phyloP scores from a whole-genome alignment of 2,113 vertebrate genomes.

The Trinectes maculatus region DNA sequence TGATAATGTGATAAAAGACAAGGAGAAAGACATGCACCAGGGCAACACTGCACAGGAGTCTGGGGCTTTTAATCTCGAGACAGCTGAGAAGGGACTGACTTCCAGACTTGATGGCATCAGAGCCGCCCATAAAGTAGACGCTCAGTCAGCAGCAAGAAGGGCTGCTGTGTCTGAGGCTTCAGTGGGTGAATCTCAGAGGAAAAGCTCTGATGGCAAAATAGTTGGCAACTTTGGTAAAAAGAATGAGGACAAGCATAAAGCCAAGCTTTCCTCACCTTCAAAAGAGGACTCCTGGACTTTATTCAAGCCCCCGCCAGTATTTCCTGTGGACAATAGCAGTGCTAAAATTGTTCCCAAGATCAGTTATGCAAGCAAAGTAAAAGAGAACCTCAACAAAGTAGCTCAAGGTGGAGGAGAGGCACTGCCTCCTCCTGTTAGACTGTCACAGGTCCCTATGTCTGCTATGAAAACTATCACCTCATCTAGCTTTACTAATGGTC shows the following conservation, averaged over 20 bases:
- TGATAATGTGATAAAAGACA: slow-evolving; percentile 87
- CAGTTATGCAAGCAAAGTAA: slow-evolving; percentile 99
- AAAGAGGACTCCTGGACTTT: slow-evolving; percentile 99
- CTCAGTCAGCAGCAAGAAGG: slow-evolving; percentile 68
- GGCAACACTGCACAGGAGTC: slow-evolving; percentile 85
- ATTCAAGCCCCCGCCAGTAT: slow-evolving; percentile 97
- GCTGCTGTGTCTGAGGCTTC: slow-evolving; percentile 73
- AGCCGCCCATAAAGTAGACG: slow-evolving; percentile 86
- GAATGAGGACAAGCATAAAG: slow-evolving; percentile 93
- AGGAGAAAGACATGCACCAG: slow-evolving; percentile 89
- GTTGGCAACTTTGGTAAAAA: slow-evolving; percentile 87
- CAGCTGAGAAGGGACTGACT: slow-evolving; percentile 83
- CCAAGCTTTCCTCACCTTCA: slow-evolving; percentile 86
- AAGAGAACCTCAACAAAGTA: slow-evolving; percentile 99
- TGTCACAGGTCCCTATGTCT: slow-evolving; percentile 97
- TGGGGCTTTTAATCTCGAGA: slow-evolving; percentile 83
- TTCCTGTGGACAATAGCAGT: slow-evolving; percentile 99
- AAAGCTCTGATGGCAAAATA: slow-evolving; percentile 90
- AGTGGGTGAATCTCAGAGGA: slow-evolving; percentile 85
- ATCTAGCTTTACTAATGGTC: slow-evolving; percentile 94
- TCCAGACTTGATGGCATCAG: slow-evolving; percentile 82
- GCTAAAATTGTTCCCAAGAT: slow-evolving; percentile 99
- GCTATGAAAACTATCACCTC: slow-evolving; percentile 98
- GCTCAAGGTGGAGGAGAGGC: slow-evolving; percentile 85
- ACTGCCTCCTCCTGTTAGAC: slow-evolving; percentile 85